Evolutionary conservation across 2,797 vertebrate genomes (phyloP).

Genomic region (Pitangus sulphuratus): DNA sequence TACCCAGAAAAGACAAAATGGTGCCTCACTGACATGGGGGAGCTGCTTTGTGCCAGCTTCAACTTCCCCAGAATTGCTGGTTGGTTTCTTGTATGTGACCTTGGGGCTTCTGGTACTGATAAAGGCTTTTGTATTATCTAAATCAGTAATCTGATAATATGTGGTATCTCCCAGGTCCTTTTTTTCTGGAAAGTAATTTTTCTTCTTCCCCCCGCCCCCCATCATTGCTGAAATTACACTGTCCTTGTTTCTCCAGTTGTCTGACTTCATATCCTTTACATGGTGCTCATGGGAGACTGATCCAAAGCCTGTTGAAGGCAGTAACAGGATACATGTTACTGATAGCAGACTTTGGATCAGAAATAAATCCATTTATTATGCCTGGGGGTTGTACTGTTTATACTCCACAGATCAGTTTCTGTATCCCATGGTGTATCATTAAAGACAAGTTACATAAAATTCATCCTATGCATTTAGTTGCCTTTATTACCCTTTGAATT

Average conservation of each 20-base stretch:
- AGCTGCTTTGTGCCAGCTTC: background rate
- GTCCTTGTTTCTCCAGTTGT: background rate
- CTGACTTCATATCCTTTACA: background rate
- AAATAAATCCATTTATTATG: constrained; percentile 4
- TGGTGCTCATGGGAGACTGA: background rate
- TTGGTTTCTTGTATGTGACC: background rate
- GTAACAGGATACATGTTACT: background rate
- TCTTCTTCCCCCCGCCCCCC: fast-evolving
- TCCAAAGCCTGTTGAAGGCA: background rate
- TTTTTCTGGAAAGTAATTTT: background rate
- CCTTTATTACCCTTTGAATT: background rate
- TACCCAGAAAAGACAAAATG: background rate
- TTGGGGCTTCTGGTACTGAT: background rate
- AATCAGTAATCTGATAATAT: background rate
- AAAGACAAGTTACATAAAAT: background rate
- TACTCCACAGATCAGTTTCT: background rate
- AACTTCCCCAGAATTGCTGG: background rate
- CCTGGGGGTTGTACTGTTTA: background rate
- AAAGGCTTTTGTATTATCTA: background rate
- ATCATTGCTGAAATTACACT: background rate
- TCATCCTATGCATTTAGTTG: background rate
- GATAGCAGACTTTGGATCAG: background rate
- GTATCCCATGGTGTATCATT: background rate
- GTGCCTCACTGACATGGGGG: background rate
- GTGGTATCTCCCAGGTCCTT: background rate